phyloP scores from a whole-genome alignment of 53 echinoderm and acorn worm species.

The Paracentrotus lividus region DNA sequence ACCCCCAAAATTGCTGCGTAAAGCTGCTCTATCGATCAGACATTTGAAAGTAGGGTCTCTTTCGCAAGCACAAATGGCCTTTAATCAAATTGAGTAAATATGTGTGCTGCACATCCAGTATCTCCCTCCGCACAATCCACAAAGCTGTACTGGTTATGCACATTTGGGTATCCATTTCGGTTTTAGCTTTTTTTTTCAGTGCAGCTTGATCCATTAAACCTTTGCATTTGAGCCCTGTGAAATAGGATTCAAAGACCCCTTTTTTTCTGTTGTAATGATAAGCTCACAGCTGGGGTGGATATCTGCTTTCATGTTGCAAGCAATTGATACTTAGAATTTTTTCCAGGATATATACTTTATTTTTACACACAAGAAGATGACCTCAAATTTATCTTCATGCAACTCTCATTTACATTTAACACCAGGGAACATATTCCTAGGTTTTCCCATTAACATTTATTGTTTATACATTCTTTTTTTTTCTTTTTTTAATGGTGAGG shows the following conservation, averaged over 20 bases:
- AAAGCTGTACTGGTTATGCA: not conserved
- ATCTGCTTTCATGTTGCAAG: not conserved
- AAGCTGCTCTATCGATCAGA: constrained; percentile 37
- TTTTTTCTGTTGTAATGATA: not conserved
- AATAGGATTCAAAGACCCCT: not conserved
- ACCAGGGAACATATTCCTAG: too few species aligned
- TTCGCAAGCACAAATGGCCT: constrained; percentile 52
- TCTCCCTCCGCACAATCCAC: not conserved
- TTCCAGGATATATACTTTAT: not conserved
- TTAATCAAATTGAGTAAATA: constrained; percentile 63
- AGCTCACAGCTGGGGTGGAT: not conserved
- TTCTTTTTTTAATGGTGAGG: too few species aligned
- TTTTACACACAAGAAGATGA: not conserved
- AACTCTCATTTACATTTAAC: too few species aligned
- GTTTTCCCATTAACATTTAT: too few species aligned
- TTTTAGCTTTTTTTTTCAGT: not conserved
- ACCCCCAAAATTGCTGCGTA: not conserved
- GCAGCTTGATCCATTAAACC: not conserved
- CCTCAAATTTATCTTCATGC: not conserved
- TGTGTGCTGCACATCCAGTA: constrained; percentile 6
- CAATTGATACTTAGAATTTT: too few species aligned
- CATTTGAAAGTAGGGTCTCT: not conserved
- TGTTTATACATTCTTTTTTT: too few species aligned
- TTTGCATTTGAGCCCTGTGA: not conserved
- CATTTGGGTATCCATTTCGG: not conserved